Evolutionary conservation across 2,113 vertebrate genomes (phyloP).

Genomic region (Caretta caretta): DNA sequence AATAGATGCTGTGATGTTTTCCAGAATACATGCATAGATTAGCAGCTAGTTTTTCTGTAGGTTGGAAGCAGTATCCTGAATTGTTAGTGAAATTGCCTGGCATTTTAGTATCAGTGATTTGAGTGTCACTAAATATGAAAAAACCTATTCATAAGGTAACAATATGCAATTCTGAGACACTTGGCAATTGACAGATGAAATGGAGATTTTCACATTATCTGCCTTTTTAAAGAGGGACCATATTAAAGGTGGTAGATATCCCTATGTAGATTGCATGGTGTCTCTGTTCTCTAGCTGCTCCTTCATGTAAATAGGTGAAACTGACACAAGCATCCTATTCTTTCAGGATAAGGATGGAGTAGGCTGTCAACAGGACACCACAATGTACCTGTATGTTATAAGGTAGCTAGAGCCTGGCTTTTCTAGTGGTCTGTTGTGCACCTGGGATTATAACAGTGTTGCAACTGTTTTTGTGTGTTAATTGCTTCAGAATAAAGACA

Average conservation of each 20-base stretch:
- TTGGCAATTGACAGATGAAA: neutral
- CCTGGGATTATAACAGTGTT: neutral
- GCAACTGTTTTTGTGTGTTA: neutral
- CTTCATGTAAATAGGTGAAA: neutral
- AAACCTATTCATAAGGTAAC: neutral
- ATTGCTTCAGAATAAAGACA: neutral
- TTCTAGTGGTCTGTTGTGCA: neutral
- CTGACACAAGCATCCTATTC: neutral
- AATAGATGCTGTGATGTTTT: too few relatives aligned
- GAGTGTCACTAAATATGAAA: neutral
- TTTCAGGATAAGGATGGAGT: rapidly evolving
- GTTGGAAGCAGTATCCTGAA: neutral
- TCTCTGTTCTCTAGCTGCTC: neutral
- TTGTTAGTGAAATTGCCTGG: neutral
- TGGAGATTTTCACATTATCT: neutral
- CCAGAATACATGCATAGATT: neutral
- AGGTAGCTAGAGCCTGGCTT: neutral
- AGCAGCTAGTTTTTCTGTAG: neutral
- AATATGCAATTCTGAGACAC: neutral
- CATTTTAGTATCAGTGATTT: neutral
- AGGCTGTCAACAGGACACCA: neutral
- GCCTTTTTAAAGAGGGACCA: neutral
- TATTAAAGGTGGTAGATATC: neutral
- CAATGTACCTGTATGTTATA: rapidly evolving
- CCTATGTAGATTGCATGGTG: neutral